Base-by-base conservation (phyloP, 92 coral and sea anemone genomes). In the Phenganax stokvisi region DNA sequence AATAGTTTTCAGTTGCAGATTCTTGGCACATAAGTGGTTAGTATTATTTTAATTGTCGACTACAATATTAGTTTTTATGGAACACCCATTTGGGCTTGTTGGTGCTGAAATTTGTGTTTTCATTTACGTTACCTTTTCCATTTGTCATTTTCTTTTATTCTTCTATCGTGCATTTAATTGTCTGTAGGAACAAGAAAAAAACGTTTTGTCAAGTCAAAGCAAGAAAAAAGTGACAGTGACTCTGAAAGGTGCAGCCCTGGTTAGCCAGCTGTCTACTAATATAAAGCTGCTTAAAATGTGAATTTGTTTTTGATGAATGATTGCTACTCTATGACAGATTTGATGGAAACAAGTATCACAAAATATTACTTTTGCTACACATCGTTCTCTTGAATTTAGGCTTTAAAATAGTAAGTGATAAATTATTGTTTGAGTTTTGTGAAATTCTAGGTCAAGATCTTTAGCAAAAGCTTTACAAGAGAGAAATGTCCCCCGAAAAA, bases 401-500 rank as follows among this genome's bases (percentile, higher is more conserved):
- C 53, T 17, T 10, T 69, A 69, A 0, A 12, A 65, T 65, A 11
- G 28, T 3, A 17, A 65, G 71, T 65, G 7, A 9, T 10, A 20
- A 20, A 20, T 17, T 65, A 2, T 65, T 65, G 5, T 37, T 37
- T 37, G 47, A 6, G 67, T 83, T 37, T 27, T 65, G 77, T 60
- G 29, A n/a, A 0, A 2, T 66, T 82, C 81, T 81, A 90, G 88
- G 71, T 92, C 99, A 47, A 74, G 86, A 67, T 92, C 97, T 27
- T 86, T 96, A 67, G 94, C 92, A 75, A 90, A 82, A 85, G 93
- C 96, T 16, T 84, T 96, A 56, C 81, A 58, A 83, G 89, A 92
- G 17, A 88, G 99, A 83, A 94, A 96, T 85, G 86, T 92, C 3
- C 97, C 99, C 64, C 79, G 97, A 69, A 82, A 90, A 54, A 86